A percentile compares a stretch with the other conserved stretches of the same genome.
Conservation (phyloP, 2,888 invertebrate genomes). For the Diplazon laetatorius region DNA sequence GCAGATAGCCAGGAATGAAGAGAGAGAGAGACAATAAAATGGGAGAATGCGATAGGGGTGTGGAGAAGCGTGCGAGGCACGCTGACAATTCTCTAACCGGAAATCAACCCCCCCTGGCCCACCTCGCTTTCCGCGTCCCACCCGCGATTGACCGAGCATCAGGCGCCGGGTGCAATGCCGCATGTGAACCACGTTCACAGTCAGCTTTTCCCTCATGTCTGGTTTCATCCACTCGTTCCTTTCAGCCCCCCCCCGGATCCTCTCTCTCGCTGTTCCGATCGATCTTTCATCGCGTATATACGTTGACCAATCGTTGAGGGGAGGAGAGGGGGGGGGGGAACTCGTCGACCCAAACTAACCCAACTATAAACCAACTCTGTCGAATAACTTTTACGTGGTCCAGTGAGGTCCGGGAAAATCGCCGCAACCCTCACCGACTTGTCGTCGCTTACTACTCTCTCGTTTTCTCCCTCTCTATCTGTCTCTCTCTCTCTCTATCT, state of each 20-base stretch:
- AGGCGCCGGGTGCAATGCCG: slow-evolving; percentile 14
- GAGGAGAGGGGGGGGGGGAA: slow-evolving; percentile 14
- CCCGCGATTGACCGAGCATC: slow-evolving; percentile 50
- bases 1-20: neutral
- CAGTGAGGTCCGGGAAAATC: slow-evolving; percentile 33
- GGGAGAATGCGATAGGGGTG: slow-evolving; percentile 22
- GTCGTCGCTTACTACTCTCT: slow-evolving; percentile 6
- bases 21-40: slow-evolving; percentile 20
- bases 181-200: slow-evolving; percentile 25
- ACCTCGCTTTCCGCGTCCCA: no score
- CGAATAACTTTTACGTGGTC: slow-evolving; percentile 56
- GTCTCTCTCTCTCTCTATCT: no score
- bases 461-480: no score
- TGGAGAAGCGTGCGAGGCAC: slow-evolving; percentile 17
- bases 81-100: slow-evolving; percentile 21
- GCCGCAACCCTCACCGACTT: slow-evolving; percentile 52
- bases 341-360: slow-evolving; percentile 47
- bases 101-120: slow-evolving; percentile 42
- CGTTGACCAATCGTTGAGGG: slow-evolving; percentile 38
- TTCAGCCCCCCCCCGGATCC: slow-evolving; percentile 18
- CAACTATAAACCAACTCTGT: slow-evolving; percentile 55
- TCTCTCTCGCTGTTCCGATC: slow-evolving; percentile 43
- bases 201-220: slow-evolving; percentile 17
- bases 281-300: slow-evolving; percentile 41
- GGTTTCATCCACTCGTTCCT: slow-evolving; percentile 30